Evolutionary conservation across 2,888 invertebrate species (phyloP).

Genomic region (Sialis lutaria): DNA sequence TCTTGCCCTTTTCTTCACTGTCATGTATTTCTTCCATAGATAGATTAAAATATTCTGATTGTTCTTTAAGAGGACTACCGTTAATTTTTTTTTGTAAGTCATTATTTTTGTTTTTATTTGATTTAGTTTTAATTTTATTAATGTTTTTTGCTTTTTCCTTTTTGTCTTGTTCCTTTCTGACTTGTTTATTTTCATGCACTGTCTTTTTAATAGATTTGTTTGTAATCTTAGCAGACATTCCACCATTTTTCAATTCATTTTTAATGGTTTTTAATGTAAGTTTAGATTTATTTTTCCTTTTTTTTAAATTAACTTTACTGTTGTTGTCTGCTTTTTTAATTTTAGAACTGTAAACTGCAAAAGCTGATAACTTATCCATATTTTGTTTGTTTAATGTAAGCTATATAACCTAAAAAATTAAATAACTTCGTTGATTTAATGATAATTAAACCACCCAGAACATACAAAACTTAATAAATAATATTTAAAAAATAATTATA

Average conservation of each 20-base stretch:
- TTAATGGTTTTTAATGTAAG: not conserved
- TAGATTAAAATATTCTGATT: not conserved
- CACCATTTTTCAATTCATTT: not conserved
- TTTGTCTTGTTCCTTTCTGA: not conserved
- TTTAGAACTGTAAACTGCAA: not conserved
- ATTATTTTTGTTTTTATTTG: not conserved
- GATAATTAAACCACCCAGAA: no score
- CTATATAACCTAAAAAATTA: no score
- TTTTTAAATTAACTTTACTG: not conserved
- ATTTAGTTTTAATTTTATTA: not conserved
- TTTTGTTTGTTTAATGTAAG: not conserved
- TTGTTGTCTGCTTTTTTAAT: not conserved
- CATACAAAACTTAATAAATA: no score
- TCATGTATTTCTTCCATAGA: not conserved
- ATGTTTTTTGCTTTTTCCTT: not conserved
- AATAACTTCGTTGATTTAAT: no score
- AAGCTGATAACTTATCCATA: not conserved
- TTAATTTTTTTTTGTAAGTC: not conserved
- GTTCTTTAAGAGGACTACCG: not conserved
- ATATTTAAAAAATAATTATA: no score
- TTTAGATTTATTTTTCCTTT: not conserved
- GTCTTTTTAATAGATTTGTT: not conserved
- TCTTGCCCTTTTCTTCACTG: not conserved
- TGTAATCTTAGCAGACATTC: not conserved
- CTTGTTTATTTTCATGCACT: not conserved